Evolutionary conservation across 2,113 vertebrate genomes (phyloP).

Genomic region (Corydoras maculifer): DNA sequence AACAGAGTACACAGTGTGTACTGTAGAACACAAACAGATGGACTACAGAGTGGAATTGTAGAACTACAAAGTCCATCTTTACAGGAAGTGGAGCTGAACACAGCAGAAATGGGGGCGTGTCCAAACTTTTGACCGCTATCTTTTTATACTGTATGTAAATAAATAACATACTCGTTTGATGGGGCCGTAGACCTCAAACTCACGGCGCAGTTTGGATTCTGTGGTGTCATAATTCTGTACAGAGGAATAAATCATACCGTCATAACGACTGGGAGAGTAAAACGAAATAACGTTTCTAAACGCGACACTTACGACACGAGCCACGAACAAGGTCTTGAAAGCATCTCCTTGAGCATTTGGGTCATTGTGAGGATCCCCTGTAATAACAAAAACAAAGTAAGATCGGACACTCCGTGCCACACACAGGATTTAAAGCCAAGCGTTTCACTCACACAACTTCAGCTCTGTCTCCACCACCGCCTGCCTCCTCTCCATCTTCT

Average conservation of each 20-base stretch:
- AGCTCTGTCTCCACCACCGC: slow-evolving; percentile 81
- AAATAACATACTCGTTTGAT: slow-evolving; percentile 78
- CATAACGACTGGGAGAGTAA: not conserved
- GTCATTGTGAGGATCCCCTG: slow-evolving; percentile 93
- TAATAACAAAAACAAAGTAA: not conserved
- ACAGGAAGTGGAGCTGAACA: too few relatives aligned
- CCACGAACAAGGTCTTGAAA: slow-evolving; percentile 90
- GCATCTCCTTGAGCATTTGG: slow-evolving; percentile 89
- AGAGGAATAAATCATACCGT: not conserved
- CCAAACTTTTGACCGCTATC: too few relatives aligned
- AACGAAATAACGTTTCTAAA: not conserved
- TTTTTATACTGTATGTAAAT: too few relatives aligned
- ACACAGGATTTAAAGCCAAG: too few relatives aligned
- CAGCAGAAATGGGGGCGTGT: too few relatives aligned
- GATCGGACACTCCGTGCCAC: not conserved
- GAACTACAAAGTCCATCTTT: too few relatives aligned
- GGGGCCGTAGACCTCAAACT: slow-evolving; percentile 90
- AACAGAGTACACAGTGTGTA: too few relatives aligned
- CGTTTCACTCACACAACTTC: slow-evolving; percentile 78
- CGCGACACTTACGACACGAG: slow-evolving; percentile 76
- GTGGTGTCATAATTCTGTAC: slow-evolving; percentile 88
- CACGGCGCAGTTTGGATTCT: slow-evolving; percentile 86
- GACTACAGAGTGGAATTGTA: too few relatives aligned
- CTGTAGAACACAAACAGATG: too few relatives aligned
- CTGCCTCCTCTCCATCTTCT: slow-evolving; percentile 86